Percentiles rank a stretch among this genome's conserved stretches.
Evolutionary conservation across 2,888 invertebrate genomes (phyloP).

Genomic region (Xestia c-nigrum): DNA sequence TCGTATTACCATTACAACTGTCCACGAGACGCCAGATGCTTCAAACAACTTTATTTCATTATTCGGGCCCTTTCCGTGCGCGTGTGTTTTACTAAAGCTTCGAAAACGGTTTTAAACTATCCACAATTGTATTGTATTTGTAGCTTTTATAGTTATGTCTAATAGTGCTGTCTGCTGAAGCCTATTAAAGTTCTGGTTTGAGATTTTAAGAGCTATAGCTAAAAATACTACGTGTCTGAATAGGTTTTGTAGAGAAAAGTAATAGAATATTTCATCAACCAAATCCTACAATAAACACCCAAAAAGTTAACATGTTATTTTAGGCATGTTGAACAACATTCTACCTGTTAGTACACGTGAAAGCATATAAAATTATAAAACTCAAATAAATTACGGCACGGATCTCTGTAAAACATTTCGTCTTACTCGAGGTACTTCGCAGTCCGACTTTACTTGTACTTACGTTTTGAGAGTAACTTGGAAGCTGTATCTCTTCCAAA

Average conservation of each 20-base stretch:
- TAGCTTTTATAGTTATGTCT: constrained; percentile 24
- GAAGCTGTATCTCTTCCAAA: constrained; percentile 58
- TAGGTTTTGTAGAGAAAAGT: background rate
- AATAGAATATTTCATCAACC: background rate
- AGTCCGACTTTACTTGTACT: constrained; percentile 57
- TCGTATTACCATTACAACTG: constrained; percentile 89
- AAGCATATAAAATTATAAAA: constrained; percentile 52
- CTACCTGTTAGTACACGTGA: constrained; percentile 30
- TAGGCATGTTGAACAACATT: constrained; percentile 31
- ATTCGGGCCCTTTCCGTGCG: constrained; percentile 73
- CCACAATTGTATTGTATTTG: constrained; percentile 43
- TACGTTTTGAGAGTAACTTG: constrained; percentile 56
- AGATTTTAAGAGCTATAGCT: background rate
- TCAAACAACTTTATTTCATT: constrained; percentile 87
- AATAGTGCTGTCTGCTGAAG: constrained; percentile 3
- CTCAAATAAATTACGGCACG: constrained; percentile 54
- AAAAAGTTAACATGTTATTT: constrained; percentile 27
- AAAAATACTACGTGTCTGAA: background rate
- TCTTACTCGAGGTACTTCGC: constrained; percentile 51
- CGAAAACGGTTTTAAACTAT: constrained; percentile 61
- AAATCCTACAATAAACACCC: background rate
- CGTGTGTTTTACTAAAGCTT: constrained; percentile 69
- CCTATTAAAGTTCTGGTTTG: constrained; percentile 18
- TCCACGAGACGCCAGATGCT: constrained; percentile 86
- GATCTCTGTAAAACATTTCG: constrained; percentile 55